These are phyloP conservation scores for Aurelia aurita DNA, from an alignment of 30 jellyfish, hydroid and myxozoan species.

Conservation along the genomic window DNA sequence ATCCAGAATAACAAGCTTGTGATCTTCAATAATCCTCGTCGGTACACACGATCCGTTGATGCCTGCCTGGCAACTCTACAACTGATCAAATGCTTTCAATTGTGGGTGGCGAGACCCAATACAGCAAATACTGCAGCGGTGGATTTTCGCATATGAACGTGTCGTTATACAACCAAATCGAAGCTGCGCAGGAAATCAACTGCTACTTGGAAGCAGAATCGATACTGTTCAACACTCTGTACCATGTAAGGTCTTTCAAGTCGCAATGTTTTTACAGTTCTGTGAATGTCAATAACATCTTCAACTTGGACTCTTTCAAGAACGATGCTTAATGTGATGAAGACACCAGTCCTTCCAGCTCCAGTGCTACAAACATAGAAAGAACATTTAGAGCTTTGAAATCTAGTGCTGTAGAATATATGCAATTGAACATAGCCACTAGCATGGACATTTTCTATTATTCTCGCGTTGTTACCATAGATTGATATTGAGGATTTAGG, in stretches of 20 bases:
- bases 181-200: constrained; percentile 80
- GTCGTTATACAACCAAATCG: constrained; percentile 58
- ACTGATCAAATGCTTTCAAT: no score
- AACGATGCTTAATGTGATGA: constrained; percentile 83
- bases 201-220: constrained; percentile 87
- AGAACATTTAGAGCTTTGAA: not conserved
- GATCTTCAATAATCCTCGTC: no score
- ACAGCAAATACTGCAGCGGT: not conserved
- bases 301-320: constrained; percentile 88
- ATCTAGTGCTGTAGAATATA: not conserved
- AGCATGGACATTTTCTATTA: no score
- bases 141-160: not conserved
- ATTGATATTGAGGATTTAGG: no score
- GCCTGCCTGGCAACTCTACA: no score
- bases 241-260: constrained; percentile 91
- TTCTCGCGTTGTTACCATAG: no score
- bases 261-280: constrained; percentile 87
- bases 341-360: constrained; percentile 94
- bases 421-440: no score
- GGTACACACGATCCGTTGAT: no score
- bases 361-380: constrained; percentile 71
- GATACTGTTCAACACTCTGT: constrained; percentile 91
- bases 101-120: no score
- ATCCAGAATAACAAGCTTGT: no score
- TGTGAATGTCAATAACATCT: constrained; percentile 80